Evolutionary conservation across 2,888 invertebrate species (phyloP).

Genomic region (Polydrusus tereticollis): DNA sequence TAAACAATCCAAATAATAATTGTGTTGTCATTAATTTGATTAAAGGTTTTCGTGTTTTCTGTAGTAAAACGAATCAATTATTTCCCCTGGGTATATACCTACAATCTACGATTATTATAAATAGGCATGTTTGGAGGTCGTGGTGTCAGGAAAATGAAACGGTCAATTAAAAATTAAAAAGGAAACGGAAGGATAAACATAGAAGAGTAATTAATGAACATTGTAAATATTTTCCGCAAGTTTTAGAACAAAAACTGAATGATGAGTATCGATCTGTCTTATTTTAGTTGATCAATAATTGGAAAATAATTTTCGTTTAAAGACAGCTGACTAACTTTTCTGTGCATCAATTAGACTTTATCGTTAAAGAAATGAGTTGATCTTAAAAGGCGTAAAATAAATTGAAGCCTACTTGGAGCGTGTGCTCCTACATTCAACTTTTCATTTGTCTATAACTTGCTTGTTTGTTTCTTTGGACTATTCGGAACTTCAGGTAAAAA

Average conservation of each 20-base stretch:
- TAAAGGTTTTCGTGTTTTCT: not conserved
- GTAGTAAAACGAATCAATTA: not conserved
- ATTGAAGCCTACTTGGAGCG: too few species aligned
- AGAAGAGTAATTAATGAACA: not conserved
- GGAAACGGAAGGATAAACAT: not conserved
- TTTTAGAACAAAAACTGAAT: not conserved
- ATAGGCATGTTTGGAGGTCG: not conserved
- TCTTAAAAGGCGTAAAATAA: too few species aligned
- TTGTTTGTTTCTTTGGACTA: too few species aligned
- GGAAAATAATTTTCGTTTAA: too few species aligned
- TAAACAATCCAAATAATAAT: not conserved
- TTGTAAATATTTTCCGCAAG: not conserved
- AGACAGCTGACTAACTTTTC: too few species aligned
- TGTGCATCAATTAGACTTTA: too few species aligned
- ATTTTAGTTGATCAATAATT: too few species aligned
- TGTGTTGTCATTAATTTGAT: not conserved
- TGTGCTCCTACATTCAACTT: too few species aligned
- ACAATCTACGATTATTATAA: not conserved
- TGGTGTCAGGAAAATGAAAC: not conserved
- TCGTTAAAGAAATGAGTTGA: too few species aligned
- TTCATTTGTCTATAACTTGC: too few species aligned
- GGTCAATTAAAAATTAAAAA: not conserved
- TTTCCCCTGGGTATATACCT: constrained; percentile 5
- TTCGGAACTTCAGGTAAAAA: too few species aligned
- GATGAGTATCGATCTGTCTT: too few species aligned